A percentile compares a stretch with the other conserved stretches of the same genome.
These are phyloP conservation scores for Eueides isabella DNA, from an alignment of 1,140 invertebrate species.

Conservation along the genomic window DNA sequence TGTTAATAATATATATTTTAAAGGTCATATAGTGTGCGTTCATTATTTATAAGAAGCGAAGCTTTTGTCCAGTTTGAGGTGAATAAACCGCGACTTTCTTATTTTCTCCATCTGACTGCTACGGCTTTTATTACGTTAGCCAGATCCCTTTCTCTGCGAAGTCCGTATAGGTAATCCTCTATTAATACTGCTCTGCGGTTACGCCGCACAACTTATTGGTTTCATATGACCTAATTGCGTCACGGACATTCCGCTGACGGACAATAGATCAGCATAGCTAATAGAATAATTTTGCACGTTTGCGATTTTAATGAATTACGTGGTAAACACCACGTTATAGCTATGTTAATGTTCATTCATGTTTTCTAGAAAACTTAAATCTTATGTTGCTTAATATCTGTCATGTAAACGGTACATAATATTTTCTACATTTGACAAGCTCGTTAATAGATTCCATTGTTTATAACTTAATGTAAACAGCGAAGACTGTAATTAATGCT, in stretches of 20 bases:
- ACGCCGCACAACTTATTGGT: slow-evolving; percentile 62
- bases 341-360: neutral
- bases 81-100: slow-evolving; percentile 36
- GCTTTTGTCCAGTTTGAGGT: slow-evolving; percentile 33
- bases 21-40: slow-evolving; percentile 3
- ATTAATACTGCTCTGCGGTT: slow-evolving; percentile 68
- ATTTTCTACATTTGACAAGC: no score
- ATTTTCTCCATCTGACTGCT: slow-evolving; percentile 40
- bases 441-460: neutral
- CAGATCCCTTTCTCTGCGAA: slow-evolving; percentile 41
- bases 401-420: neutral
- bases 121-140: slow-evolving; percentile 39
- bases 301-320: neutral
- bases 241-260: slow-evolving; percentile 66
- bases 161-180: slow-evolving; percentile 50
- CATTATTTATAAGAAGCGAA: slow-evolving; percentile 28
- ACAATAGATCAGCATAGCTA: slow-evolving; percentile 49
- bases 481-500: neutral
- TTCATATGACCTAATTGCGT: slow-evolving; percentile 72
- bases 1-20: neutral
- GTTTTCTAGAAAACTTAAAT: neutral
- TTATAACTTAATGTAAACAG: neutral
- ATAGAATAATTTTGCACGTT: slow-evolving; percentile 16
- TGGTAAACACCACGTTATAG: neutral
- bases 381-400: neutral